Evolutionary conservation across 2,113 vertebrate genomes (phyloP).

Genomic region (Abramis brama): DNA sequence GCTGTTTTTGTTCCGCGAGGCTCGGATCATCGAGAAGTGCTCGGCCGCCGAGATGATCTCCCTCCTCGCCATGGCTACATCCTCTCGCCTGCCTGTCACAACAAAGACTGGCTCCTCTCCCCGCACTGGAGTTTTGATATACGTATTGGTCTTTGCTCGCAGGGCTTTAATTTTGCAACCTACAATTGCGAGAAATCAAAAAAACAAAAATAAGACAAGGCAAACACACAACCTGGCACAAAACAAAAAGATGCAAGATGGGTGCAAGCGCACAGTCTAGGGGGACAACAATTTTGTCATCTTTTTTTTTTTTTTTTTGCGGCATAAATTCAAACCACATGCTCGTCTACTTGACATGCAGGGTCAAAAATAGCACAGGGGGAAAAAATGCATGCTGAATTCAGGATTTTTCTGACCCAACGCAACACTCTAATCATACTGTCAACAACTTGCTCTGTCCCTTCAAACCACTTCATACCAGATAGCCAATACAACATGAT

Average conservation of each 20-base stretch:
- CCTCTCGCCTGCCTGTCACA: slow-evolving; percentile 95
- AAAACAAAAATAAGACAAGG: slow-evolving; percentile 12
- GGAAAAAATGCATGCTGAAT: slow-evolving; percentile 45
- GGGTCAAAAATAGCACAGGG: slow-evolving; percentile 64
- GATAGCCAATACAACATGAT: neutral
- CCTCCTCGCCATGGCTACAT: slow-evolving; percentile 95
- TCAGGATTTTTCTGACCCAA: slow-evolving; percentile 21
- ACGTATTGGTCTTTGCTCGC: slow-evolving; percentile 97
- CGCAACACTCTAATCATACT: slow-evolving; percentile 8
- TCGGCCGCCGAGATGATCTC: slow-evolving; percentile 98
- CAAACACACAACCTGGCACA: neutral
- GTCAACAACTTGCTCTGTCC: slow-evolving; percentile 20
- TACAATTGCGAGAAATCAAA: slow-evolving; percentile 57
- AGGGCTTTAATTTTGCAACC: slow-evolving; percentile 99
- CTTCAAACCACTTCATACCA: neutral
- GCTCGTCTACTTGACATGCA: slow-evolving; percentile 61
- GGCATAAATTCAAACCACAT: slow-evolving; percentile 72
- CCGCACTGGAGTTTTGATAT: slow-evolving; percentile 97
- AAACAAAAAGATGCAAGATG: slow-evolving; percentile 28
- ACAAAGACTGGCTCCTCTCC: slow-evolving; percentile 99
- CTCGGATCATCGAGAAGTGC: slow-evolving; percentile 97
- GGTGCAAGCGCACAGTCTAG: neutral
- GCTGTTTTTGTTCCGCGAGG: slow-evolving; percentile 92
- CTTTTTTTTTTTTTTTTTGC: slow-evolving; percentile 38
- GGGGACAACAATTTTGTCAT: slow-evolving; percentile 46